Evolutionary conservation across 2,113 vertebrate genomes (phyloP), one percentile per base, ranked within the genome.

Genomic region (Oncorhynchus nerka): DNA sequence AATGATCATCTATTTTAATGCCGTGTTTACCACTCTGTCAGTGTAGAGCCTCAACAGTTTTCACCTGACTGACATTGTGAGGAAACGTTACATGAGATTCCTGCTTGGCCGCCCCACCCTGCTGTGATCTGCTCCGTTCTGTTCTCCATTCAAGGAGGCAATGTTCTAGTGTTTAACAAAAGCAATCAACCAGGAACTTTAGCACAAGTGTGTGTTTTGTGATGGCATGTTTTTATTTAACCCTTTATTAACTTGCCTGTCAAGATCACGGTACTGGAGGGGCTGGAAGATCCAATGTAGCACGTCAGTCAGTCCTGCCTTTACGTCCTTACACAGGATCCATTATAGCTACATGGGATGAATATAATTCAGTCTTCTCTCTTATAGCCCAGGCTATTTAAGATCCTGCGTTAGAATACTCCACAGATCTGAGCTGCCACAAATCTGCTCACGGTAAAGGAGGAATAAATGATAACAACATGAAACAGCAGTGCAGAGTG

Each of bases 131-230:
- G 68, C 86, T 85, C 85, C 83, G 76, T 71, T 81, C 68, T 22
- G 32, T 71, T 83, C 78, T 83, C 62, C 68, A 79, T 61, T 85
- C 85, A 79, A 79, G 75, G 84, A 88, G 75, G 59, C n/a, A n/a
- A 7, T 9, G n/a, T 1, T 62, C 20, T 7, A 20, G 55, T 15
- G 39, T 8, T 45, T 45, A 45, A 45, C 9, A 45, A 45, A 9
- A 45, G 39, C 8, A 45, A 11, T 45, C 3, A 45, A 45, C 39
- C 39, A 45, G 8, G 39, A 45, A 45, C 39, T 45, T 9, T 45
- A 11, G 39, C 39, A 45, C 39, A 11, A 45, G 2, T 45, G 39
- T 45, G 39, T 45, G 39, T 45, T 45, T 45, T 45, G 9, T 3
- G 39, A 45, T 45, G 39, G 39, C 9, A 45, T n/a, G n/a, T 62